phyloP scores from a whole-genome alignment of 2,797 vertebrate species.

The Peromyscus attwateri region DNA sequence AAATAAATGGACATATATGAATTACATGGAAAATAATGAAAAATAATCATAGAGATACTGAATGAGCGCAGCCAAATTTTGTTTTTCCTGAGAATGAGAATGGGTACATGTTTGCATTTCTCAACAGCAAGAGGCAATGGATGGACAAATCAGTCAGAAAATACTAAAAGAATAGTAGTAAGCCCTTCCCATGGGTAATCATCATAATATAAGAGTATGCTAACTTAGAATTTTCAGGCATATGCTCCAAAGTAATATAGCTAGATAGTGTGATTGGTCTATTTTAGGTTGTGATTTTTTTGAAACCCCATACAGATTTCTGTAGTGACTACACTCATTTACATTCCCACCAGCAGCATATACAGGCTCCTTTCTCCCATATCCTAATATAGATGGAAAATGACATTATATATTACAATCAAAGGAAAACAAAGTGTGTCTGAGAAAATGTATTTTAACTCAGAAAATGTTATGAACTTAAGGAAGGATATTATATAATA shows the following conservation, averaged over 20 bases:
- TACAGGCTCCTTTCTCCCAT: background rate
- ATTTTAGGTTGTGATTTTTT: background rate
- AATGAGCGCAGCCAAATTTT: background rate
- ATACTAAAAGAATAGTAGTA: background rate
- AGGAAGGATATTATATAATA: background rate
- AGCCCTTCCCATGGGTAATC: background rate
- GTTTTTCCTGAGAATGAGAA: background rate
- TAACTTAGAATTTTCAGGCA: background rate
- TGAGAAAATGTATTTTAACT: conserved; percentile 17
- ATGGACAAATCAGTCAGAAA: background rate
- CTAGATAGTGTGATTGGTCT: background rate
- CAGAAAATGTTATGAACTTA: background rate
- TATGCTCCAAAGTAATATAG: background rate
- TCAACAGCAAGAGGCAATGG: background rate
- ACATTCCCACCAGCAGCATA: background rate
- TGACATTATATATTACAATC: background rate
- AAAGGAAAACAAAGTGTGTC: background rate
- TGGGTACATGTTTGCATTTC: background rate
- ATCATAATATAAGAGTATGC: background rate
- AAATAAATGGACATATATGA: background rate
- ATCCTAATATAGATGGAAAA: background rate
- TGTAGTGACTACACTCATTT: background rate
- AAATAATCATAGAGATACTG: background rate
- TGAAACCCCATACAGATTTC: background rate
- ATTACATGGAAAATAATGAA: background rate